Conservation (phyloP, 2,797 vertebrate genomes). For the Coreius guichenoti region DNA sequence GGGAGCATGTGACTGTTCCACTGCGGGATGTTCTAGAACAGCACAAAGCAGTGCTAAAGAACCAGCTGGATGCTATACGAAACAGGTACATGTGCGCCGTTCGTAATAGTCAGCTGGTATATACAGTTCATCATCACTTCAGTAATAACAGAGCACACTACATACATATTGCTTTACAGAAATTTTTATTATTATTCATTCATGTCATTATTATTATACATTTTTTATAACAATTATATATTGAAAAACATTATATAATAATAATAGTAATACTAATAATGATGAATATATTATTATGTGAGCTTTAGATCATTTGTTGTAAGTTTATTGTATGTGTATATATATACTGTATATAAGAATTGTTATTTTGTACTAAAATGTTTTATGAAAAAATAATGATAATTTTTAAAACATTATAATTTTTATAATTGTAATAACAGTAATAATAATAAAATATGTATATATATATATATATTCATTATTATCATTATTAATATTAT, state of each 20-base stretch:
- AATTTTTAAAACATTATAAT: too few relatives aligned
- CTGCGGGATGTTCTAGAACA: slow-evolving; percentile 91
- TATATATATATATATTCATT: too few relatives aligned
- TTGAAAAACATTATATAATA: neutral
- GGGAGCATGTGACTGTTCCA: slow-evolving; percentile 90
- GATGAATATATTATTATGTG: too few relatives aligned
- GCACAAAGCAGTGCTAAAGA: slow-evolving; percentile 90
- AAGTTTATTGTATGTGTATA: too few relatives aligned
- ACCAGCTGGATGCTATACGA: slow-evolving; percentile 89
- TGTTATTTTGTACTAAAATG: neutral
- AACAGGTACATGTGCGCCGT: slow-evolving; percentile 77
- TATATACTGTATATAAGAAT: too few relatives aligned
- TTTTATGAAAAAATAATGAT: too few relatives aligned
- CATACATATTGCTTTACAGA: neutral
- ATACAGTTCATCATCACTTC: slow-evolving; percentile 10
- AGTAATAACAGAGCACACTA: neutral
- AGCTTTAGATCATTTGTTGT: too few relatives aligned
- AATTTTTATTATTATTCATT: neutral
- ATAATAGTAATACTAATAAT: neutral
- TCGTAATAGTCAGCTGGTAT: neutral
- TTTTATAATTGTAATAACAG: too few relatives aligned
- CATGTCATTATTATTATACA: neutral
- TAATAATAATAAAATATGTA: too few relatives aligned
- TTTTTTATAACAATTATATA: too few relatives aligned
- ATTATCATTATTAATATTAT: too few relatives aligned